Conservation (phyloP, 2,888 invertebrate species). For the Phasia obesa region DNA sequence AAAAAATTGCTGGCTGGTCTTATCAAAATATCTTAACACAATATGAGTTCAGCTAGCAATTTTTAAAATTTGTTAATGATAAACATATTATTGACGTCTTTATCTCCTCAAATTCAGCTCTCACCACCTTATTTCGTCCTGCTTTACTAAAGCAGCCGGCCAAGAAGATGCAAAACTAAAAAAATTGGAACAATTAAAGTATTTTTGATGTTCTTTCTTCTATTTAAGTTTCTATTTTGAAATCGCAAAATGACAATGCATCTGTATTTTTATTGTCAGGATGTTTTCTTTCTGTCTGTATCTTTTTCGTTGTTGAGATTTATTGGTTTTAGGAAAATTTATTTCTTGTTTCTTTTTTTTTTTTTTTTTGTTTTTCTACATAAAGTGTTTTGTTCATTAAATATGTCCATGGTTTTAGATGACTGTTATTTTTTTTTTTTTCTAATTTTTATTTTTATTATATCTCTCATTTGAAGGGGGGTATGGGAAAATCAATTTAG, state of each 20-base stretch:
- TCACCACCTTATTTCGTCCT: background rate
- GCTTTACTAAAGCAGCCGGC: background rate
- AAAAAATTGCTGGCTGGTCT: too few species aligned
- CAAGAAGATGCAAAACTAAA: conserved; percentile 22
- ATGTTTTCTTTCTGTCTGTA: background rate
- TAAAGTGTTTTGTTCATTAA: conserved; percentile 24
- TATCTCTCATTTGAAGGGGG: conserved; percentile 8
- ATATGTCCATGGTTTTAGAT: conserved; percentile 35
- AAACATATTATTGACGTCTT: background rate
- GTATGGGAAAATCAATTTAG: conserved; percentile 64
- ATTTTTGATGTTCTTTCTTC: conserved; percentile 15
- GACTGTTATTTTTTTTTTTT: conserved; percentile 26
- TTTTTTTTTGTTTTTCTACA: background rate
- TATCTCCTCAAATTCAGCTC: too few species aligned
- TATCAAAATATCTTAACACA: too few species aligned
- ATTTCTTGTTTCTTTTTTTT: background rate
- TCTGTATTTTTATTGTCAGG: background rate
- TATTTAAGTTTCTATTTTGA: conserved; percentile 6
- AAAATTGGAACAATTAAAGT: conserved; percentile 63
- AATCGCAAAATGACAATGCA: conserved; percentile 54
- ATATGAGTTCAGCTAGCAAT: too few species aligned
- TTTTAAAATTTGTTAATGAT: too few species aligned
- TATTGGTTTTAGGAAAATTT: conserved; percentile 34
- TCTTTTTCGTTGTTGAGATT: conserved; percentile 12
- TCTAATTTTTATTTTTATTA: conserved; percentile 28